Evolutionary conservation across 2,888 invertebrate species (phyloP), one percentile per base, ranked within the genome.

Genomic region (Amiota minor): DNA sequence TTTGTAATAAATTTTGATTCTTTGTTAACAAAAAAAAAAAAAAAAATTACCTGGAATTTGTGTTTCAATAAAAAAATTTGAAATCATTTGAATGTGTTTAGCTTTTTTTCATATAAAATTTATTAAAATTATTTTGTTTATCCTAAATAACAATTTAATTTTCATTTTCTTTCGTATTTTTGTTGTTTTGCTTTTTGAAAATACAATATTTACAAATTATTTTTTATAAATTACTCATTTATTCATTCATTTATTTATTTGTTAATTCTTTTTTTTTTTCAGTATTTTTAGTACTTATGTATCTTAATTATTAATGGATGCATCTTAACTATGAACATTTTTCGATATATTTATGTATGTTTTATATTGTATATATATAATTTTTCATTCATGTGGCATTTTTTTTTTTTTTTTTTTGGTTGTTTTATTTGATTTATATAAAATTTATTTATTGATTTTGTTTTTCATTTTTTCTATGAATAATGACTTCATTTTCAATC

Each of bases 321-420:
- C 73, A 62, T 71, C 82, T 83, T 84, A 86, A 83, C 83, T 86
- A 84, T 85, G 85, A 84, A 86, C 86, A 83, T 76, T 82, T 75
- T 72, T 74, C 71, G 86, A 83, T 84, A 83, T 82, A 70, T 68
- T 65, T 55, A 62, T 70, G 50, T 67, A 35, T 49, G 65, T 46
- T 20, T 12, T 72, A 20, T 69, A 46, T 53, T 53, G 55, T 61
- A 68, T 9, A 23, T 49, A 69, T 68, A 70, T 72, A 11, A 20
- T 67, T 53, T 46, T 23, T 35, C 35, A 35, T 53, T 23, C 9
- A 20, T 68, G 16, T 53, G 46, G 20, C 59, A 64, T 70, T 70
- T 47, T 72, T 53, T 35, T 47, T 56, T 18, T 64, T 16, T 69
- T 46, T 73, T 62, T 53, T 68, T 69, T 71, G 50, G 49, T 16